These are phyloP conservation scores for Labia minor DNA, from an alignment of 2,888 invertebrate species.

Conservation along the genomic window DNA sequence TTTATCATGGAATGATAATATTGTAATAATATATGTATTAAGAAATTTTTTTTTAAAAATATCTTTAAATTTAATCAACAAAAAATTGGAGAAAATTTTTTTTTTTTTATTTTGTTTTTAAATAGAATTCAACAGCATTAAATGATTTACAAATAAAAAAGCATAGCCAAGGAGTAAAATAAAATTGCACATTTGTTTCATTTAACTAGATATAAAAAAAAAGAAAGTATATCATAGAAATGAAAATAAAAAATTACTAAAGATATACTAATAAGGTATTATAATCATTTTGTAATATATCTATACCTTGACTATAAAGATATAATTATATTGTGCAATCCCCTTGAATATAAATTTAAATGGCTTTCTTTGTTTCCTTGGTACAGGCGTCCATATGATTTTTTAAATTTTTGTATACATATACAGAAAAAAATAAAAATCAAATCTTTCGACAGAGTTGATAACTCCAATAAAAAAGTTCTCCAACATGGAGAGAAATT, in stretches of 20 bases:
- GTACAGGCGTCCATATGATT: not conserved
- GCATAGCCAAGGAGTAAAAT: not conserved
- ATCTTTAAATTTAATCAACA: not conserved
- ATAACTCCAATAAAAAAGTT: slow-evolving; percentile 13
- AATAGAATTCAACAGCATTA: slow-evolving; percentile 4
- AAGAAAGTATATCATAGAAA: no score
- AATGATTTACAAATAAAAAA: not conserved
- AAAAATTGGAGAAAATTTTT: not conserved
- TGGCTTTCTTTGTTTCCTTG: slow-evolving; percentile 13
- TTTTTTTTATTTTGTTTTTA: no score
- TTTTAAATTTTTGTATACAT: not conserved
- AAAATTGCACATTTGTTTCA: not conserved
- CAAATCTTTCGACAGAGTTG: not conserved
- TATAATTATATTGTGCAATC: not conserved
- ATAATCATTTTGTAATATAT: no score
- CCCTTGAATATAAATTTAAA: not conserved
- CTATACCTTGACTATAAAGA: no score
- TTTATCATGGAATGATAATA: not conserved
- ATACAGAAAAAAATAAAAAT: not conserved
- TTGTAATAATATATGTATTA: not conserved
- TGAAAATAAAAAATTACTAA: no score
- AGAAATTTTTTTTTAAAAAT: not conserved
- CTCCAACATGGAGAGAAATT: slow-evolving; percentile 13
- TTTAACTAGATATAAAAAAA: no score
- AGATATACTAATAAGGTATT: no score